phyloP scores from a whole-genome alignment of 2,797 vertebrate species.

The Carcharodon carcharias region DNA sequence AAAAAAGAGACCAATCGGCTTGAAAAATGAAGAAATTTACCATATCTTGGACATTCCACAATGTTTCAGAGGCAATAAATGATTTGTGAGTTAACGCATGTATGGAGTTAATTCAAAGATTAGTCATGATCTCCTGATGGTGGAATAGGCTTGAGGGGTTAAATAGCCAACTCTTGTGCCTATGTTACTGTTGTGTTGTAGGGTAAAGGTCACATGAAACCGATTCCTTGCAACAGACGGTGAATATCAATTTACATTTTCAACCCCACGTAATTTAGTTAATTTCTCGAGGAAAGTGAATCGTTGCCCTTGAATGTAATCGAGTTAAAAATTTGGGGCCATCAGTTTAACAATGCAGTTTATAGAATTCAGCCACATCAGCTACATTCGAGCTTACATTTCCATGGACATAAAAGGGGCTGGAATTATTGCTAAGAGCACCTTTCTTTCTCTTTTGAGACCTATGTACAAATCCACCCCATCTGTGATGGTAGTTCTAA shows the following conservation, averaged over 20 bases:
- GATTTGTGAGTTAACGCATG: background rate
- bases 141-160: background rate
- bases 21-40: background rate
- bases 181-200: background rate
- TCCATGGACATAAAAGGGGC: background rate
- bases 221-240: background rate
- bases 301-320: background rate
- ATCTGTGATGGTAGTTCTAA: background rate
- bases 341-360: background rate
- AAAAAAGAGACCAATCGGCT: background rate
- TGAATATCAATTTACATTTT: background rate
- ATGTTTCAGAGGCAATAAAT: background rate
- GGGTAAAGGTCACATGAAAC: background rate
- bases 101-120: background rate
- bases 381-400: background rate
- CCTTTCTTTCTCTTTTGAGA: background rate
- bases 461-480: background rate
- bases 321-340: background rate
- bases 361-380: background rate
- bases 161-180: background rate
- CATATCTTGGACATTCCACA: background rate
- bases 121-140: background rate
- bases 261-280: background rate
- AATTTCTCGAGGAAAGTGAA: background rate
- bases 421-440: background rate